These are phyloP conservation scores for Hyperoplus immaculatus DNA, from an alignment of 2,797 vertebrate genomes.

Conservation along the genomic window DNA sequence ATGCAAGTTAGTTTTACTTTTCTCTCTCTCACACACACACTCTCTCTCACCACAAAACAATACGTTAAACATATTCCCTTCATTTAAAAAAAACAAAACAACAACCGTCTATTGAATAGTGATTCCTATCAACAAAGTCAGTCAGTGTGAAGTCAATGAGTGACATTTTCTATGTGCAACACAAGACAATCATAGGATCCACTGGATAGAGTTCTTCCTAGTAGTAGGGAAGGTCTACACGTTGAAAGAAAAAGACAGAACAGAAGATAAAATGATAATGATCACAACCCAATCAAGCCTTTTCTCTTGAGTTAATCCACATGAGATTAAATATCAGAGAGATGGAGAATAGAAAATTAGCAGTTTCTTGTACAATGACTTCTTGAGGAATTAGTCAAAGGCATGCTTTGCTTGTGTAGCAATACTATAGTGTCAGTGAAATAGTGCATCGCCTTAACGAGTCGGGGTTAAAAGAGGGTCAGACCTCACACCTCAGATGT, in stretches of 20 bases:
- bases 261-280: slow-evolving; percentile 31
- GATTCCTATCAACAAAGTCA: slow-evolving; percentile 78
- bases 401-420: slow-evolving; percentile 59
- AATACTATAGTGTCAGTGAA: slow-evolving; percentile 45
- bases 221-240: slow-evolving; percentile 59
- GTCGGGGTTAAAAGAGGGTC: slow-evolving; percentile 36
- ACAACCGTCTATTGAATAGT: slow-evolving; percentile 41
- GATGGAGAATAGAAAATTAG: slow-evolving; percentile 40
- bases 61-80: slow-evolving; percentile 81
- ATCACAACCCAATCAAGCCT: slow-evolving; percentile 51
- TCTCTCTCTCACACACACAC: slow-evolving; percentile 18
- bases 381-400: slow-evolving; percentile 48
- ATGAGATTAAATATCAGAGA: slow-evolving; percentile 41
- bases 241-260: slow-evolving; percentile 45
- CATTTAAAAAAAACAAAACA: slow-evolving; percentile 67
- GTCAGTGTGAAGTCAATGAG: slow-evolving; percentile 80
- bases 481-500: slow-evolving; percentile 37
- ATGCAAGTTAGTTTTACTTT: slow-evolving; percentile 80
- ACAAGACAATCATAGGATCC: slow-evolving; percentile 72
- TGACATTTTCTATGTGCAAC: slow-evolving; percentile 78
- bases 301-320: slow-evolving; percentile 54
- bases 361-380: slow-evolving; percentile 14
- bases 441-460: slow-evolving; percentile 64
- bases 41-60: slow-evolving; percentile 53
- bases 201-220: slow-evolving; percentile 58